phyloP scores from a whole-genome alignment of 2,888 invertebrate species.

The Gastracanthus pulcherrimus region DNA sequence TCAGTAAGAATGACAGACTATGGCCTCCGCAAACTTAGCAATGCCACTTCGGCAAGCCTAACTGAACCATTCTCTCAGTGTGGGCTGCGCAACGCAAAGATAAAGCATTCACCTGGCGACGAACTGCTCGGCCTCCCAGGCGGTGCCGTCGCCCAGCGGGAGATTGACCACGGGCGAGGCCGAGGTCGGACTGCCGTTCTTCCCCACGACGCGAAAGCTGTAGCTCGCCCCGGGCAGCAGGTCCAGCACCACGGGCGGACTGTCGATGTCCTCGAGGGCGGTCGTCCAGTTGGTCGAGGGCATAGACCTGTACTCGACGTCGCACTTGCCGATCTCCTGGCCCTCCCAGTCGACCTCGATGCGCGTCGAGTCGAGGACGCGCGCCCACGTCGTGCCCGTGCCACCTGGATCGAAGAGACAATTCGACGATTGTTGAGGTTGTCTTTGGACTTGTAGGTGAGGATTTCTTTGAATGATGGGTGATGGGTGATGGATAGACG shows the following conservation, averaged over 20 bases:
- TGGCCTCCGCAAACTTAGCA: too few species aligned
- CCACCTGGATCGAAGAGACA: too few species aligned
- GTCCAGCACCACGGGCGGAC: constrained; percentile 70
- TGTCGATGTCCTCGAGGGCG: constrained; percentile 67
- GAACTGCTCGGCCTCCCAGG: constrained; percentile 86
- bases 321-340: constrained; percentile 66
- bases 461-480: too few species aligned
- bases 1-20: too few species aligned
- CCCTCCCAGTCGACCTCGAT: constrained; percentile 74
- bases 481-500: too few species aligned
- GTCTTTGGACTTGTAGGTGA: too few species aligned
- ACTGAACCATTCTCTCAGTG: too few species aligned
- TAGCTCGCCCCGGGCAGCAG: constrained; percentile 81
- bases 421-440: too few species aligned
- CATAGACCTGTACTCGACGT: constrained; percentile 71
- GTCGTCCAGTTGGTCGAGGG: constrained; percentile 70
- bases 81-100: too few species aligned
- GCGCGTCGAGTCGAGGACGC: constrained; percentile 69
- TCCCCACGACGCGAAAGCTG: constrained; percentile 87
- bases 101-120: constrained; percentile 73
- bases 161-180: constrained; percentile 82
- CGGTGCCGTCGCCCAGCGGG: constrained; percentile 81
- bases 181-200: constrained; percentile 77
- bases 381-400: constrained; percentile 70
- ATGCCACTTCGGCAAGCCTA: too few species aligned